These are phyloP conservation scores for Antheraea pernyi DNA, from an alignment of 1,140 invertebrate genomes.

Conservation along the genomic window DNA sequence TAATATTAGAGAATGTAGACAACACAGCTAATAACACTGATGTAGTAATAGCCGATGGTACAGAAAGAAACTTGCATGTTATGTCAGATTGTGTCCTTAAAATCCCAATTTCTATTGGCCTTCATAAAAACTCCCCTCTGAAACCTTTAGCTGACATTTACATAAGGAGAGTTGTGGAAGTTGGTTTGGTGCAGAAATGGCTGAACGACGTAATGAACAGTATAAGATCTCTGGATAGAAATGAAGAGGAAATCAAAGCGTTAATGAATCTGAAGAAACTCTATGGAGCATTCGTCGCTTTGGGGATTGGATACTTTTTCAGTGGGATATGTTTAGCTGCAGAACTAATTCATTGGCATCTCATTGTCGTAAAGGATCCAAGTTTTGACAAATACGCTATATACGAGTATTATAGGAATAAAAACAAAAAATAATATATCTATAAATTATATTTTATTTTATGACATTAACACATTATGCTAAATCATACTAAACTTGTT, in stretches of 20 bases:
- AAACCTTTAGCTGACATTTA: constrained; percentile 85
- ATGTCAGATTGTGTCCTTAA: constrained; percentile 90
- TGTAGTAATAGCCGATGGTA: constrained; percentile 20
- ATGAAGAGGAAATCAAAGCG: constrained; percentile 82
- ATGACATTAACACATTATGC: constrained; percentile 27
- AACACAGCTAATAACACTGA: constrained; percentile 48
- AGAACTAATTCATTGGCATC: constrained; percentile 85
- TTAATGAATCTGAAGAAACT: constrained; percentile 88
- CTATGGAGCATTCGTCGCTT: constrained; percentile 86
- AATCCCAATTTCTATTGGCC: constrained; percentile 88
- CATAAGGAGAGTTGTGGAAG: constrained; percentile 84
- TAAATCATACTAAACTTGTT: constrained; percentile 18
- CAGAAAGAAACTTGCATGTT: constrained; percentile 84
- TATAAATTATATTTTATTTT: constrained; percentile 27
- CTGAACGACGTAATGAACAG: constrained; percentile 84
- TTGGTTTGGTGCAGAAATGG: constrained; percentile 89
- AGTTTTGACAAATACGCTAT: constrained; percentile 85
- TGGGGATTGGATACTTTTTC: constrained; percentile 84
- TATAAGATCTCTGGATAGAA: constrained; percentile 58
- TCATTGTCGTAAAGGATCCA: constrained; percentile 83
- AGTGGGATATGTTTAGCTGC: constrained; percentile 79
- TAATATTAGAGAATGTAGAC: constrained; percentile 22
- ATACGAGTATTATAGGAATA: constrained; percentile 76
- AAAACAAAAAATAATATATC: constrained; percentile 55
- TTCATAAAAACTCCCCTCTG: constrained; percentile 90